Conservation (phyloP, 2,888 invertebrate genomes). For the Rhogogaster chlorosoma region DNA sequence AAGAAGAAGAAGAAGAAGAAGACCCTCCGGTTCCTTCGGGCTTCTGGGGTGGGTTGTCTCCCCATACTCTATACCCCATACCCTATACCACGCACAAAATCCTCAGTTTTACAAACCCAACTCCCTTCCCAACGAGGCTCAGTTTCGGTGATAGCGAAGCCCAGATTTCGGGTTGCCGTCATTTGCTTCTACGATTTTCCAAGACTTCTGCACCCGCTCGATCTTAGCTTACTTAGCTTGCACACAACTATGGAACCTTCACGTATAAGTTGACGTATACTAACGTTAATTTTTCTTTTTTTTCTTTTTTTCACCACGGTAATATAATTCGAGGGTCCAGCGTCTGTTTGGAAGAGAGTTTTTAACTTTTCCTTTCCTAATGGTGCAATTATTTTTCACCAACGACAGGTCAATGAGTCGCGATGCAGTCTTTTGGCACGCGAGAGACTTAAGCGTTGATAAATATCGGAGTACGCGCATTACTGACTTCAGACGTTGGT, state of each 20-base stretch:
- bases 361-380: slow-evolving; percentile 19
- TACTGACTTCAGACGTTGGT: not conserved
- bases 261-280: not conserved
- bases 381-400: slow-evolving; percentile 28
- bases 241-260: not conserved
- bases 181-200: slow-evolving; percentile 25
- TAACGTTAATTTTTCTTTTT: not conserved
- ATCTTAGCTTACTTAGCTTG: not conserved
- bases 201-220: not conserved
- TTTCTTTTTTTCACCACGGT: not conserved
- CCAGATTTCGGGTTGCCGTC: slow-evolving; percentile 48
- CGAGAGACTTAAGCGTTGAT: not conserved
- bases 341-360: not conserved
- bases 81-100: slow-evolving; percentile 49
- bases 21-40: slow-evolving; percentile 29
- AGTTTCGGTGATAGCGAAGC: slow-evolving; percentile 44
- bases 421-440: not conserved
- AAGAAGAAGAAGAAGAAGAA: slow-evolving; percentile 17
- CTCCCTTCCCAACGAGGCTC: slow-evolving; percentile 26
- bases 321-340: not conserved
- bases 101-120: slow-evolving; percentile 47
- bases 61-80: not conserved
- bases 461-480: not conserved
- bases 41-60: not conserved
- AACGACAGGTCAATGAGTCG: not conserved